Percentiles rank a stretch among this genome's conserved stretches.
Evolutionary conservation across 1,140 invertebrate genomes (phyloP).

Genomic region (Asbolus verrucosus): DNA sequence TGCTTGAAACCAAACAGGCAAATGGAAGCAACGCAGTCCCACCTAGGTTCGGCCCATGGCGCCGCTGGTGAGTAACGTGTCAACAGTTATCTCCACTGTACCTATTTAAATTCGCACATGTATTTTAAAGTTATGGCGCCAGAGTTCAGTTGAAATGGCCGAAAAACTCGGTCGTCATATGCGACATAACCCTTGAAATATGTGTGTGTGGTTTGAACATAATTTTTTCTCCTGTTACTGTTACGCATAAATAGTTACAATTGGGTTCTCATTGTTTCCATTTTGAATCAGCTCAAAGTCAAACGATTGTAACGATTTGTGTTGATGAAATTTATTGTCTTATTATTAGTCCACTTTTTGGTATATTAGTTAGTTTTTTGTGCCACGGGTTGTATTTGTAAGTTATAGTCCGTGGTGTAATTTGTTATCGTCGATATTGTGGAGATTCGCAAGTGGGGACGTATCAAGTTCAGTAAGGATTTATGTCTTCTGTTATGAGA

Average conservation of each 20-base stretch:
- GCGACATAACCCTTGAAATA: not conserved
- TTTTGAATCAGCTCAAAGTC: constrained; percentile 21
- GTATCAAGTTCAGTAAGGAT: constrained; percentile 50
- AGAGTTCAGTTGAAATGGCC: no score
- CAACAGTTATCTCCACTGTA: constrained; percentile 45
- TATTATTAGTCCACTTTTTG: constrained; percentile 45
- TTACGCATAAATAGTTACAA: constrained; percentile 40
- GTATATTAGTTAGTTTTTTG: constrained; percentile 50
- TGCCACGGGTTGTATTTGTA: constrained; percentile 63
- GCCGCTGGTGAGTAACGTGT: constrained; percentile 64
- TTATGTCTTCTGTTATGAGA: constrained; percentile 45
- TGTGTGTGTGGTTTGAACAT: constrained; percentile 36
- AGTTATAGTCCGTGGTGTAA: constrained; percentile 63
- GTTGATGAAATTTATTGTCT: constrained; percentile 40
- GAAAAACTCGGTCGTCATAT: no score
- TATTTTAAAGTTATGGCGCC: constrained; percentile 20
- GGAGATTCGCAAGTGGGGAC: constrained; percentile 49
- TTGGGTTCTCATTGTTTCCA: constrained; percentile 8
- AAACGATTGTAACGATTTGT: constrained; percentile 47
- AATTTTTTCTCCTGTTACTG: constrained; percentile 36
- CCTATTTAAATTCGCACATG: constrained; percentile 27
- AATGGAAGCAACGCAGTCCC: constrained; percentile 64
- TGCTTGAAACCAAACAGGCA: constrained; percentile 65
- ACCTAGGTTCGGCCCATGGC: constrained; percentile 62
- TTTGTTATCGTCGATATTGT: constrained; percentile 52